These are phyloP conservation scores for Sicus ferrugineus DNA, from an alignment of 2,888 invertebrate genomes.

Conservation along the genomic window DNA sequence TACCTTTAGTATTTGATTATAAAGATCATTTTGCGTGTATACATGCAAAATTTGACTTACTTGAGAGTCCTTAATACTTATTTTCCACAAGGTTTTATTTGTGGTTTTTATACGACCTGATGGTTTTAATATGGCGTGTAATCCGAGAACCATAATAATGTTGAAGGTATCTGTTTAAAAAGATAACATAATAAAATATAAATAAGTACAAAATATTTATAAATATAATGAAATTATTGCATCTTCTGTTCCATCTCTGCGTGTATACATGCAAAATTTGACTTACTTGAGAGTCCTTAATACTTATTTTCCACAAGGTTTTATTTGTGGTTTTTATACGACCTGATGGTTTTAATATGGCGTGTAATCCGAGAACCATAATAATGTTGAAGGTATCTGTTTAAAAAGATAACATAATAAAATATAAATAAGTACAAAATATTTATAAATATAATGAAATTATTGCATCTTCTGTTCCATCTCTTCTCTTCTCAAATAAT, in stretches of 20 bases:
- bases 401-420: neutral
- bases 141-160: neutral
- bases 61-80: slow-evolving; percentile 8
- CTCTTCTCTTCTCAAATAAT: neutral
- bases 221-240: neutral
- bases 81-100: neutral
- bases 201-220: neutral
- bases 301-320: neutral
- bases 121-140: neutral
- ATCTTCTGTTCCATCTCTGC: no score
- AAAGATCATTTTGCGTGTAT: neutral
- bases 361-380: neutral
- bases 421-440: neutral
- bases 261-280: neutral
- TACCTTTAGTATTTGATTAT: neutral
- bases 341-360: neutral
- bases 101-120: neutral
- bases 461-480: neutral
- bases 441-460: neutral
- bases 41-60: neutral
- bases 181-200: neutral
- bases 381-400: slow-evolving; percentile 7
- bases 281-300: neutral
- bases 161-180: slow-evolving; percentile 4
- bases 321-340: neutral